Percentiles rank a stretch among this genome's conserved stretches.
phyloP scores from a whole-genome alignment of 2,797 vertebrate species.

The Pipistrellus nathusii region DNA sequence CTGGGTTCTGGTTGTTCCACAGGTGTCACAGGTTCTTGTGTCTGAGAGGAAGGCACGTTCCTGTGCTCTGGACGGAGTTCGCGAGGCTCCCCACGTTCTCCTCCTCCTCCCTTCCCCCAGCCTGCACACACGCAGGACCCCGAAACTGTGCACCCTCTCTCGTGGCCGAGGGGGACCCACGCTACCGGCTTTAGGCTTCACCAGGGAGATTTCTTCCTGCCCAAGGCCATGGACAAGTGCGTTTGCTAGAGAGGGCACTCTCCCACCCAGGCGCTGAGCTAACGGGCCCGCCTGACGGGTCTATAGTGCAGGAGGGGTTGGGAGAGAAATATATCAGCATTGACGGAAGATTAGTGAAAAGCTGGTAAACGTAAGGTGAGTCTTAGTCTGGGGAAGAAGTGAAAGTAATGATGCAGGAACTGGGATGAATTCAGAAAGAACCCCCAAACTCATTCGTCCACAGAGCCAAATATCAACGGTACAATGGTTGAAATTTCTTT shows the following conservation, averaged over 20 bases:
- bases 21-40: not conserved
- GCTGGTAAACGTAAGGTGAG: not conserved
- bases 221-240: not conserved
- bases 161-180: fast-evolving
- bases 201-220: not conserved
- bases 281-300: conserved; percentile 42
- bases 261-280: not conserved
- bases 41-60: not conserved
- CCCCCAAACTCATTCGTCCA: too few relatives aligned
- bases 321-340: not conserved
- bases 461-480: too few relatives aligned
- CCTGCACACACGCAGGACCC: not conserved
- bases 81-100: not conserved
- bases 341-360: conserved; percentile 58
- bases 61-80: not conserved
- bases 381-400: conserved; percentile 1
- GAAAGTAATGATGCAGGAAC: not conserved
- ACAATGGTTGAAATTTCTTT: too few relatives aligned
- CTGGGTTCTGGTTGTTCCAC: conserved; percentile 18
- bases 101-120: not conserved
- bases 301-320: conserved; percentile 46
- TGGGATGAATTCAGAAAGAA: not conserved
- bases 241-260: conserved; percentile 34
- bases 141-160: not conserved
- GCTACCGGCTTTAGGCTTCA: not conserved